A percentile compares a stretch with the other conserved stretches of the same genome.
Evolutionary conservation across 1,140 invertebrate genomes (phyloP).

Genomic region (Drosophila fuyamai): DNA sequence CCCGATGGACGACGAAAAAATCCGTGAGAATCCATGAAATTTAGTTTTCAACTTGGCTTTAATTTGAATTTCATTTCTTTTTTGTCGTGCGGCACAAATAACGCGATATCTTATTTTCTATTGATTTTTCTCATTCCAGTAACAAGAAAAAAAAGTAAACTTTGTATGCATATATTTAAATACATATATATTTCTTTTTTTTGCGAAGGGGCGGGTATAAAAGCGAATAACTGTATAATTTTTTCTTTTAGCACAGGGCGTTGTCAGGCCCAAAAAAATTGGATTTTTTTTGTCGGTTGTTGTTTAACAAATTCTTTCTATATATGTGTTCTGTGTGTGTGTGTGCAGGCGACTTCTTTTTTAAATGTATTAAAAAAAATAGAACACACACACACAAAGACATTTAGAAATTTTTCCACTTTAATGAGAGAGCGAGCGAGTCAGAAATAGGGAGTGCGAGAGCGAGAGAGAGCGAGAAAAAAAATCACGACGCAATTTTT

Average conservation of each 20-base stretch:
- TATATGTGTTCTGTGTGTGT: neutral
- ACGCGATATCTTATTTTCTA: constrained; percentile 14
- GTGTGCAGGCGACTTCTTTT: constrained; percentile 2
- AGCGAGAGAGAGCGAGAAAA: constrained; percentile 22
- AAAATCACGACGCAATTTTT: constrained; percentile 74
- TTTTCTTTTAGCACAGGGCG: constrained; percentile 28
- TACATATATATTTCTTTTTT: neutral
- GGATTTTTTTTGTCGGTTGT: constrained; percentile 5
- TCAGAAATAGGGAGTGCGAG: neutral
- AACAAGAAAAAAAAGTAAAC: constrained; percentile 33
- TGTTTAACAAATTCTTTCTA: constrained; percentile 18
- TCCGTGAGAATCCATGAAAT: constrained; percentile 16
- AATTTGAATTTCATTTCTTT: neutral
- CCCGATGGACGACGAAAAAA: constrained; percentile 10
- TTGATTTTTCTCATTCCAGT: constrained; percentile 20
- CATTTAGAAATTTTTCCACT: constrained; percentile 20
- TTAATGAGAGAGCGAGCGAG: constrained; percentile 18
- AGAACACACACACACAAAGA: constrained; percentile 23
- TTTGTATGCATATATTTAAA: neutral
- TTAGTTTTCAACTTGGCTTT: constrained; percentile 13
- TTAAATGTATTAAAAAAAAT: constrained; percentile 20
- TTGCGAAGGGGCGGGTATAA: constrained; percentile 8
- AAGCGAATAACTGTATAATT: constrained; percentile 12
- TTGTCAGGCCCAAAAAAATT: constrained; percentile 30
- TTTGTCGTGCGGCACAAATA: constrained; percentile 9